Evolutionary conservation across 2,797 vertebrate genomes (phyloP).

Genomic region (Alca torda): DNA sequence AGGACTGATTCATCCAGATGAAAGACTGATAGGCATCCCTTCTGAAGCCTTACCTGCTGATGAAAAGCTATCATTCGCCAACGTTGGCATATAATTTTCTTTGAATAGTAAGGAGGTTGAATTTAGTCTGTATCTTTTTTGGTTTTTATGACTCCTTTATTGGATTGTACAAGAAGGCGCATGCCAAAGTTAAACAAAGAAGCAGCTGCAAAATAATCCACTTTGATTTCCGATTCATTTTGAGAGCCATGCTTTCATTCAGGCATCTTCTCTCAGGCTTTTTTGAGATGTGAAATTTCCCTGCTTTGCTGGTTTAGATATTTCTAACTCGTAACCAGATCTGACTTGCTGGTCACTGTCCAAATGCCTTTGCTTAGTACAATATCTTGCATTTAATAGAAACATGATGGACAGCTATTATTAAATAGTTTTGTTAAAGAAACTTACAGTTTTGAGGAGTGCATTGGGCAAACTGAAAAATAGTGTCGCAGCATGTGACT

Average conservation of each 20-base stretch:
- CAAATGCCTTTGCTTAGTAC: neutral
- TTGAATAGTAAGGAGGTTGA: neutral
- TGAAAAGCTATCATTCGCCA: constrained; percentile 7
- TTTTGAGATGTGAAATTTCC: neutral
- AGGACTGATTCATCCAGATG: neutral
- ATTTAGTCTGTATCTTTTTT: neutral
- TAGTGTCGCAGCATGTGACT: neutral
- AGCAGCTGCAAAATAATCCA: constrained; percentile 19
- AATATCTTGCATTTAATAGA: neutral
- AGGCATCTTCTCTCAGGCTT: neutral
- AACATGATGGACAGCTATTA: neutral
- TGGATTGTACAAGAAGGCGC: neutral
- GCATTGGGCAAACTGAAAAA: neutral
- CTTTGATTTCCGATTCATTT: neutral
- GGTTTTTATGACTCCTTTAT: neutral
- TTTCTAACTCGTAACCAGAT: neutral
- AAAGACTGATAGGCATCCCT: neutral
- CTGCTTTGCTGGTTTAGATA: neutral
- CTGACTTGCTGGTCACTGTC: neutral
- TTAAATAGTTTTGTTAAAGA: neutral
- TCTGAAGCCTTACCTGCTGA: neutral
- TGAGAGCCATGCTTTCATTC: neutral
- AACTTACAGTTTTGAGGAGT: neutral
- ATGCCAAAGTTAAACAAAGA: constrained; percentile 1
- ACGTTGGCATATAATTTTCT: neutral